Percentiles rank a stretch among this genome's conserved stretches.
These are phyloP conservation scores for Nothobranchius kuhntae DNA, from an alignment of 2,113 vertebrate genomes.

Conservation along the genomic window DNA sequence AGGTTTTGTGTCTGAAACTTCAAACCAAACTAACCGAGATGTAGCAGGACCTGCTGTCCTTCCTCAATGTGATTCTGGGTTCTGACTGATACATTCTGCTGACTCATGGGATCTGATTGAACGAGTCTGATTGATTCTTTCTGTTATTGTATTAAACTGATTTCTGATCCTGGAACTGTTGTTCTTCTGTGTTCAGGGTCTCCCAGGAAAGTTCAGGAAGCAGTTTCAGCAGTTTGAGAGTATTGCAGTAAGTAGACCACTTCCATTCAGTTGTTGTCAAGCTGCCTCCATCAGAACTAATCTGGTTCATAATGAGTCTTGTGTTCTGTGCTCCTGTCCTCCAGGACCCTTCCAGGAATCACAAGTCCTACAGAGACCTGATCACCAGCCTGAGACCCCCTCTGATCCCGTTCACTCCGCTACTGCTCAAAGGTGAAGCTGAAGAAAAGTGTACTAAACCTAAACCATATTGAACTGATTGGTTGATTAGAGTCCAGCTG, in stretches of 20 bases:
- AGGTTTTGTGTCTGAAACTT: too few species aligned
- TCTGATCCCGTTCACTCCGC: slow-evolving; percentile 92
- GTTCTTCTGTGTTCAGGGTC: slow-evolving; percentile 80
- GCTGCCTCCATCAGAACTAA: not conserved
- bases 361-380: slow-evolving; percentile 93
- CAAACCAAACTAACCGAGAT: too few species aligned
- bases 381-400: slow-evolving; percentile 92
- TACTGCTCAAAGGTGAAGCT: slow-evolving; percentile 78
- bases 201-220: slow-evolving; percentile 96
- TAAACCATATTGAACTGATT: too few species aligned
- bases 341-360: slow-evolving; percentile 95
- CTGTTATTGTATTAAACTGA: not conserved
- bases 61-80: too few species aligned
- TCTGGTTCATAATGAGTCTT: not conserved
- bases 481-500: too few species aligned
- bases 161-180: not conserved
- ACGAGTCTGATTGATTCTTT: not conserved
- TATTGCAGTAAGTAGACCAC: slow-evolving; percentile 82
- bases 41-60: too few species aligned
- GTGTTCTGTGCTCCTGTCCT: not conserved
- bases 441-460: too few species aligned
- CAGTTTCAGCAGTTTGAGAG: slow-evolving; percentile 95
- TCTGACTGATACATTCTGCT: too few species aligned
- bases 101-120: too few species aligned
- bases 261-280: not conserved